A percentile compares a stretch with the other conserved stretches of the same genome.
Conservation (phyloP, 2,113 vertebrate genomes). For the Limanda limanda region DNA sequence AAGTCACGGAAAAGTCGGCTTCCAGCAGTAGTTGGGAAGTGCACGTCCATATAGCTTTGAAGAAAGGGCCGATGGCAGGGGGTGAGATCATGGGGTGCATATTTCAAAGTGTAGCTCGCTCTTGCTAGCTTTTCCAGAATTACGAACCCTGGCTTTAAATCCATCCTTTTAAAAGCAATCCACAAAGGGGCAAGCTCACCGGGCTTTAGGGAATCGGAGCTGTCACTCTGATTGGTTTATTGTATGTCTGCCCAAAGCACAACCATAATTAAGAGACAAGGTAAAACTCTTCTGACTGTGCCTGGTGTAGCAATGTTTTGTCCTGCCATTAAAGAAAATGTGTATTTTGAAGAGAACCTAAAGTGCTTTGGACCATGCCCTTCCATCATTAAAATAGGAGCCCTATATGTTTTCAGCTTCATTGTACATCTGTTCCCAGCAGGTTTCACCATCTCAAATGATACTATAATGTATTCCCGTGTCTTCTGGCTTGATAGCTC, state of each 20-base stretch:
- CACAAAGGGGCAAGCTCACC: not conserved
- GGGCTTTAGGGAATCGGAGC: not conserved
- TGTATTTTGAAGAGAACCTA: not conserved
- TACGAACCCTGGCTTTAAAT: too few relatives aligned
- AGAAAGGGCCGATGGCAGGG: too few relatives aligned
- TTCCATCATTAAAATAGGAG: not conserved
- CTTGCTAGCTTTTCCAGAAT: too few relatives aligned
- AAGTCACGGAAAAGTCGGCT: too few relatives aligned
- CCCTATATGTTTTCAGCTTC: not conserved
- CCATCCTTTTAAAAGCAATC: not conserved
- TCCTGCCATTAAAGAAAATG: not conserved
- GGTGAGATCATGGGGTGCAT: too few relatives aligned
- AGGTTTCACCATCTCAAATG: not conserved
- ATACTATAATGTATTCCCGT: not conserved
- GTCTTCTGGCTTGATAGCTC: not conserved
- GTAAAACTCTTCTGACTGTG: not conserved
- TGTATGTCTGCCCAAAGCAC: not conserved
- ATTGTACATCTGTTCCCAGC: not conserved
- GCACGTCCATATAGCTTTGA: too few relatives aligned
- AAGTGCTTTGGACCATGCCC: not conserved
- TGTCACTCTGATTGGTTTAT: not conserved
- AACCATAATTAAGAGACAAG: not conserved
- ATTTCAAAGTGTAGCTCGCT: too few relatives aligned
- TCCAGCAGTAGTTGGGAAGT: too few relatives aligned
- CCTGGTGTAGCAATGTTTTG: not conserved